A percentile compares a stretch with the other conserved stretches of the same genome.
These are phyloP conservation scores for Conger conger DNA, from an alignment of 2,113 vertebrate genomes.

Conservation along the genomic window DNA sequence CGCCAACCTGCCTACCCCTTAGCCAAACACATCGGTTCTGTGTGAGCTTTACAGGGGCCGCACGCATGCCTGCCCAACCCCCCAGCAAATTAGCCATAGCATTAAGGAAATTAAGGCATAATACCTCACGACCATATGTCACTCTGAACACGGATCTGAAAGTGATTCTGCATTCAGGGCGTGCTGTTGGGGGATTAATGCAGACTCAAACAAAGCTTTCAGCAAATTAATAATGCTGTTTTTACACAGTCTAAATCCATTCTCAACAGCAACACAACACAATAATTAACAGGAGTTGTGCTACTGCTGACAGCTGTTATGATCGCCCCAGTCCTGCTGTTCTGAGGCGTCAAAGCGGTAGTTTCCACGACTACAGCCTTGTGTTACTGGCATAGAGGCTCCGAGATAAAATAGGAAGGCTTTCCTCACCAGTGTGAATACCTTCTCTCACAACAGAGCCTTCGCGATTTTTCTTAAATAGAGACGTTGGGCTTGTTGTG, in stretches of 20 bases:
- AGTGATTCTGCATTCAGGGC: background rate
- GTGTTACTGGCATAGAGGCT: background rate
- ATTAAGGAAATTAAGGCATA: background rate
- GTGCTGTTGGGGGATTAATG: background rate
- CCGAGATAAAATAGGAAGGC: background rate
- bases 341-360: background rate
- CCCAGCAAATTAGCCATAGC: background rate
- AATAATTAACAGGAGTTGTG: constrained; percentile 6
- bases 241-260: background rate
- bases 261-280: background rate
- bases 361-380: constrained; percentile 26
- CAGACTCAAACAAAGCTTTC: background rate
- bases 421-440: background rate
- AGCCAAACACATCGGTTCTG: background rate
- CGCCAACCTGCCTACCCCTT: background rate
- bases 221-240: constrained; percentile 13
- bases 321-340: background rate
- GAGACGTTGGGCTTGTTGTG: background rate
- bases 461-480: background rate
- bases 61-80: background rate
- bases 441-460: constrained; percentile 1
- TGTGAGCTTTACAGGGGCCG: background rate
- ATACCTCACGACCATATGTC: background rate
- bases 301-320: constrained; percentile 10
- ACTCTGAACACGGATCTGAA: background rate